A percentile compares a stretch with the other conserved stretches of the same genome.
These are phyloP conservation scores for Ochotona curzoniae DNA, from an alignment of 2,113 vertebrate species.

Conservation along the genomic window DNA sequence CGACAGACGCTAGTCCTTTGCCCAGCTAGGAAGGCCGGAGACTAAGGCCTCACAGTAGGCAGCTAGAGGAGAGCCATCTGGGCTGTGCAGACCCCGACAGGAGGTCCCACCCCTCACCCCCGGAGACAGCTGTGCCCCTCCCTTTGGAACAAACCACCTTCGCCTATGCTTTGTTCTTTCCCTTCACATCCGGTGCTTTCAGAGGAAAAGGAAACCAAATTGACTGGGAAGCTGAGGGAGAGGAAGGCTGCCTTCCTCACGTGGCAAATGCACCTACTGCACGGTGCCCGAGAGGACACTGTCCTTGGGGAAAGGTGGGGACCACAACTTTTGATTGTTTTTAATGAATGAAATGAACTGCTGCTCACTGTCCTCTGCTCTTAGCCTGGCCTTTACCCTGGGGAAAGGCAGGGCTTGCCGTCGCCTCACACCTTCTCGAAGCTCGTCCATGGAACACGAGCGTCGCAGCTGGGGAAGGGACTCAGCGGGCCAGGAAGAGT, in stretches of 20 bases:
- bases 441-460: neutral
- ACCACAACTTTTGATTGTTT: no score
- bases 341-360: no score
- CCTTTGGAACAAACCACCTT: neutral
- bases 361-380: no score
- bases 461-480: no score
- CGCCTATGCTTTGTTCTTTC: neutral
- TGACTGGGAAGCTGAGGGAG: neutral
- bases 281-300: neutral
- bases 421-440: neutral
- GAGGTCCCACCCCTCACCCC: rapidly evolving
- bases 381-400: no score
- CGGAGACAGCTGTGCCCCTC: neutral
- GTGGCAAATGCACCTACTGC: neutral
- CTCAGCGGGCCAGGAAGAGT: no score
- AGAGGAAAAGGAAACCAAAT: neutral
- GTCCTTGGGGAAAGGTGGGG: neutral
- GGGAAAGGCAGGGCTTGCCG: no score
- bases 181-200: neutral
- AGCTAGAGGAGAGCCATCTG: neutral
- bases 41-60: neutral
- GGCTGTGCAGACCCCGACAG: neutral
- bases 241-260: neutral
- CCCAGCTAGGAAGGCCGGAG: neutral
- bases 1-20: neutral